Evolutionary conservation across 1,140 invertebrate genomes (phyloP), one percentile per base, ranked within the genome.

Genomic region (Cephus cinctus): DNA sequence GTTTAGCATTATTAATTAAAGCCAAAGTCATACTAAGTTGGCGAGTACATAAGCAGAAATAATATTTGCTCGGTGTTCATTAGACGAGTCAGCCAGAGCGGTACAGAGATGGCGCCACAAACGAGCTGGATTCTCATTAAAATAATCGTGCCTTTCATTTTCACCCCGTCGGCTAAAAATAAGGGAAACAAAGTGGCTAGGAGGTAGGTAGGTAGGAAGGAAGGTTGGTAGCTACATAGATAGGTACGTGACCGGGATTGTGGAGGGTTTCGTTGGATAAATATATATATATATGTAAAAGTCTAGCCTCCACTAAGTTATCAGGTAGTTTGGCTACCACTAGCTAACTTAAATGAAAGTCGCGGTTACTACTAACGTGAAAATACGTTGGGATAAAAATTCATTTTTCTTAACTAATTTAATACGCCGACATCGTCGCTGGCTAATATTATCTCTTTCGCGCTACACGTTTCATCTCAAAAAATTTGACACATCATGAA

Each of bases 1-100:
- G 61, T 73, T 75, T 72, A 70, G 65, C 63, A 68, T 75, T 75
- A 75, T 74, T 74, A 75, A 75, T 75, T 73, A 74, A 72, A 66
- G 54, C 64, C 60, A 67, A 73, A 75, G 73, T 70, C 65, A 61
- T 63, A 71, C 69, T 69, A 71, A 71, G 69, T 74, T 74, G 63
- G 57, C 62, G 61, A 70, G 71, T 72, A 73, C 73, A 74, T 72
- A 74, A 71, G 65, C 68, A 69, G 67, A 72, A 73, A 75, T 75
- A 75, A 75, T 74, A 75, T 75, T 75, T 72, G 64, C 70, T 62
- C 65, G 56, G 58, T 67, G 73, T 74, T 75, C 71, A 75, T 75
- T 75, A 75, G 63, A 67, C 56, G 58, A 64, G 45, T 56, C 53
- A 50, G 45, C 35, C 35, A 38, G 27, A 36, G 32, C 16, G 48